Conservation (phyloP, 2,113 vertebrate species). For the Chionis minor region DNA sequence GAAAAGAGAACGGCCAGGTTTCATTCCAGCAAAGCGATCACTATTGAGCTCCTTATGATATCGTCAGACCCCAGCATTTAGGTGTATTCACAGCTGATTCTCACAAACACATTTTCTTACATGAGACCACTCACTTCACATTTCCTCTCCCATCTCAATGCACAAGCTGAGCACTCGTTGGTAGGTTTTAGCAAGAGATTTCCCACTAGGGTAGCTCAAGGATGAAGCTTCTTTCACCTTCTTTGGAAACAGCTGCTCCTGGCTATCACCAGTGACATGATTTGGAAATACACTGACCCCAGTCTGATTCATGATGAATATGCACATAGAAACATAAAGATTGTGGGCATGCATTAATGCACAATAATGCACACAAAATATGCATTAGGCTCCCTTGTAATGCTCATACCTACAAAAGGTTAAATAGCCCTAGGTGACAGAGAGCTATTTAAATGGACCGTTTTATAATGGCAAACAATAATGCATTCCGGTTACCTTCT, state of each 20-base stretch:
- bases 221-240: slow-evolving; percentile 41
- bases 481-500: slow-evolving; percentile 31
- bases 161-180: background rate
- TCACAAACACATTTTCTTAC: background rate
- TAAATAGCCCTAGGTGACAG: slow-evolving; percentile 44
- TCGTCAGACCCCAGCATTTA: background rate
- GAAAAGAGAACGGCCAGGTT: background rate
- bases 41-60: background rate
- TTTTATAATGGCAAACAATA: slow-evolving; percentile 51
- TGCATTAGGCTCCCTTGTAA: slow-evolving; percentile 3
- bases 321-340: background rate
- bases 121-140: background rate
- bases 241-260: background rate
- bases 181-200: background rate
- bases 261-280: background rate
- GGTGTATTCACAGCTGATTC: background rate
- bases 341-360: background rate
- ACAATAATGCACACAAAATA: slow-evolving; percentile 3
- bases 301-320: slow-evolving; percentile 15
- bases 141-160: background rate
- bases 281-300: slow-evolving; percentile 7
- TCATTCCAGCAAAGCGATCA: background rate
- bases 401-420: slow-evolving; percentile 54
- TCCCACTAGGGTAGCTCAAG: slow-evolving; percentile 18
- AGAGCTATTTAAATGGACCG: slow-evolving; percentile 46